Evolutionary conservation across 2,797 vertebrate species (phyloP), one percentile per base, ranked within the genome.

Genomic region (Phalanger gymnotis): DNA sequence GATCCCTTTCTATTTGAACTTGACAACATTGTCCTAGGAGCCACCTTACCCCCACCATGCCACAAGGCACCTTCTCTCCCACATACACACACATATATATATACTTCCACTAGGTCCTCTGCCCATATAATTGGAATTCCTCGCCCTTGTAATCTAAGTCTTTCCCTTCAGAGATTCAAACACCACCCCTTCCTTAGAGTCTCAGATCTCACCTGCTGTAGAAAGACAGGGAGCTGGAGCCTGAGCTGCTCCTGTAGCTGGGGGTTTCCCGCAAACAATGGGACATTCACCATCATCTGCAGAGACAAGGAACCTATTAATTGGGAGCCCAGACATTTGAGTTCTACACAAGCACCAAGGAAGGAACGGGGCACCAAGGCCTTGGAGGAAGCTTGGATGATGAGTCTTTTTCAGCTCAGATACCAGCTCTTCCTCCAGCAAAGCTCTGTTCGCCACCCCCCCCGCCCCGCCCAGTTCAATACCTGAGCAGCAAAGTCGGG

Each of bases 261-360:
- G 92, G 99, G 99, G 98, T 99, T 99, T 98, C 99, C 99, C 96
- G 99, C 99, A 97, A 99, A 99, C 97, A 99, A 99, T 0, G 99
- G 99, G 97, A 99, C 99, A 96, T 99, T 99, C 99, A 99, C 99
- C 99, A 99, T 99, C 98, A 99, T 99, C 99, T 99, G 99, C 95
- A 58, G n/a, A 13, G 55, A 54, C 4, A 14, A 92, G 47, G 90
- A 51, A 95, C 40, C 66, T 73, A 73, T 73, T 73, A 73, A 55
- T 5, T 0, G 19, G 89, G 52, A 95, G 51, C 53, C 54, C 53
- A 57, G 28, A 52, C 5, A 54, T 61, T 25, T 54, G 40, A 81
- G 28, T 66, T 25, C 16, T 47, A 58, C 54, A 93, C 47, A 57
- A 31, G 31, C 2, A 92, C 93, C 81, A 40, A n/a, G 31, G 22